phyloP scores from a whole-genome alignment of 2,888 invertebrate genomes.

The Drosophila melanocephala region DNA sequence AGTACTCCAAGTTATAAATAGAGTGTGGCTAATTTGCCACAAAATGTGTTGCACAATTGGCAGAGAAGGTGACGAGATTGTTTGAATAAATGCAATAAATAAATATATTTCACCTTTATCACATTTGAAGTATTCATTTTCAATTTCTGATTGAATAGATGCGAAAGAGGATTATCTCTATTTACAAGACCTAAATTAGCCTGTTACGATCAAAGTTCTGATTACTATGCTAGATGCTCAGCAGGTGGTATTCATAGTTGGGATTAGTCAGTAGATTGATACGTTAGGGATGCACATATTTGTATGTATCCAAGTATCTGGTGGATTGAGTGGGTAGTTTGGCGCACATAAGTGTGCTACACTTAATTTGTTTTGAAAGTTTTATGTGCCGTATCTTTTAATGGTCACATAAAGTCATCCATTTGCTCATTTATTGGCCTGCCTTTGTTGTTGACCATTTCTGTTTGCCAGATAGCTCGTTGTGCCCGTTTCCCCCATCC shows the following conservation, averaged over 20 bases:
- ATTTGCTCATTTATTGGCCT: conserved; percentile 56
- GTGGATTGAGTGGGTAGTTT: conserved; percentile 16
- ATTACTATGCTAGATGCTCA: background rate
- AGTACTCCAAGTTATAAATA: background rate
- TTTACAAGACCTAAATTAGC: background rate
- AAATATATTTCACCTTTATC: background rate
- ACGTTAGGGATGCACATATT: background rate
- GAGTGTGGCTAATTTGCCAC: background rate
- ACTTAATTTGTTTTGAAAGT: conserved; percentile 68
- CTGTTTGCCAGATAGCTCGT: conserved; percentile 23
- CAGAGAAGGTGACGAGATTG: background rate
- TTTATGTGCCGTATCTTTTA: conserved; percentile 72
- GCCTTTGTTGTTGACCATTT: conserved; percentile 44
- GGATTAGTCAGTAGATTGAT: background rate
- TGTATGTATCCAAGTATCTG: background rate
- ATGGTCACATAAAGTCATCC: conserved; percentile 73
- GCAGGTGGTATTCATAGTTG: background rate
- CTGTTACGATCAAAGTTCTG: background rate
- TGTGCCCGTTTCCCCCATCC: conserved; percentile 18
- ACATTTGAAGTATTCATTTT: background rate
- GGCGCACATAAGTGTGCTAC: conserved; percentile 54
- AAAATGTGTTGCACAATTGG: conserved; percentile 1
- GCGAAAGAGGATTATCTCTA: background rate
- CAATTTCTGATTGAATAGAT: background rate
- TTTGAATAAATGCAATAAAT: background rate